A percentile compares a stretch with the other conserved stretches of the same genome.
These are phyloP conservation scores for Acrocera orbiculus DNA, from an alignment of 2,888 invertebrate genomes.

Conservation along the genomic window DNA sequence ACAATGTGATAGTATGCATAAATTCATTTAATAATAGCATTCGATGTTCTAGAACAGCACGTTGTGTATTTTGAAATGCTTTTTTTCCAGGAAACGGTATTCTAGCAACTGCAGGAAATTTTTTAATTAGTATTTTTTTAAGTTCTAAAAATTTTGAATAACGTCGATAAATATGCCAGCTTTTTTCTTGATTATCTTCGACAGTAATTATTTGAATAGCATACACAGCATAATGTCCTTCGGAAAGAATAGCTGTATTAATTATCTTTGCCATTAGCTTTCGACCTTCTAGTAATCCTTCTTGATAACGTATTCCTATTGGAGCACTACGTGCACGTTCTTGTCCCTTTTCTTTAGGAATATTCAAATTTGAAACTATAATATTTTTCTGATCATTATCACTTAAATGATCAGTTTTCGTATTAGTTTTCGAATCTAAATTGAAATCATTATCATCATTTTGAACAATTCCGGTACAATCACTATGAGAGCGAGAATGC, in stretches of 20 bases:
- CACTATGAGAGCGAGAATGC: conserved; percentile 16
- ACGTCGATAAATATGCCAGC: conserved; percentile 82
- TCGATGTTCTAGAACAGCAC: conserved; percentile 65
- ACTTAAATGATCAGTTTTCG: background rate
- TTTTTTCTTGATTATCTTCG: conserved; percentile 48
- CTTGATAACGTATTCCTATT: conserved; percentile 5
- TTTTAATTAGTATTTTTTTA: conserved; percentile 43
- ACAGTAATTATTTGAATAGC: conserved; percentile 58
- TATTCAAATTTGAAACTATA: background rate
- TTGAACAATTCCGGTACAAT: conserved; percentile 13
- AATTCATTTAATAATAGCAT: conserved; percentile 69
- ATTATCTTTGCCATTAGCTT: conserved; percentile 15
- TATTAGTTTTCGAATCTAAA: conserved; percentile 2
- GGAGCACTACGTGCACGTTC: conserved; percentile 12
- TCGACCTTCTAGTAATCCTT: conserved; percentile 8
- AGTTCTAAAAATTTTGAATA: conserved; percentile 91
- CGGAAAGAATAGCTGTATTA: conserved; percentile 37
- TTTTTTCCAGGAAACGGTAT: conserved; percentile 82
- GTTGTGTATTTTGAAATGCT: conserved; percentile 82
- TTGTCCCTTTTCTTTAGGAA: background rate
- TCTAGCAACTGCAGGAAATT: conserved; percentile 55
- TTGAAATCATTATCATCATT: background rate
- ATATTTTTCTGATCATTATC: background rate
- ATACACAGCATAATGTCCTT: conserved; percentile 76
- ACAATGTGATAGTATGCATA: conserved; percentile 49